Base-by-base conservation (phyloP, 1,140 invertebrate species). In the Rhagoletis pomonella region DNA sequence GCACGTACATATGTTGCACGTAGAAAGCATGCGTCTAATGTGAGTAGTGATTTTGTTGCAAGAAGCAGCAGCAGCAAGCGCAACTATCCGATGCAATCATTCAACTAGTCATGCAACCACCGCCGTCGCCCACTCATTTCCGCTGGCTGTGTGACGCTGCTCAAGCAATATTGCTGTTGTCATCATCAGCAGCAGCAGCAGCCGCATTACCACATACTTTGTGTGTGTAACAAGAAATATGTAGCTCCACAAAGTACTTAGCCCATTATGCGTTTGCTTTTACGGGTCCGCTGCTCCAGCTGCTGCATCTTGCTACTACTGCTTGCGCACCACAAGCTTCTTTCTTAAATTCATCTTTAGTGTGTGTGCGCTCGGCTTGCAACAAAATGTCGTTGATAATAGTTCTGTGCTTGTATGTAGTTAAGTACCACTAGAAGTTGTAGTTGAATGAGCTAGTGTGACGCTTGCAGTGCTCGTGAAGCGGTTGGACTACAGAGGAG, bases 331-430 rank as follows among this genome's bases (percentile, higher is more conserved):
- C 29, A 29, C 29, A 29, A 29, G 50, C n/a, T 50, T 29, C 69
- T 9, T 77, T 77, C 44, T 19, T 19, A 62, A 7, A 14, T 17
- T 62, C 17, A 4, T 14, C 60, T n/a, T 77, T 77, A 44, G 50
- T 50, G 39, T 55, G 17, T 4, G 69, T 10, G 12, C 17, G 17
- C 19, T 81, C 29, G 0, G 47, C 44, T 55, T 55, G 73, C 73
- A 81, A 81, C 73, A 81, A 81, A 81, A 81, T 81, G 73, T 55
- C 73, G 73, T 81, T 55, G 47, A 55, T 55, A 81, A 81, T 81
- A 81, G 73, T 81, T 81, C 73, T 50, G 55, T 81, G 73, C 5
- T 12, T 81, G 47, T 81, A 29, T 29, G 29, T 29, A 29, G 29
- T 29, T 29, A 81, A 81, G 73, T 81, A 47, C 73, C 73, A 55